Evolutionary conservation across 2,797 vertebrate genomes (phyloP).

Genomic region (Mallotus villosus): DNA sequence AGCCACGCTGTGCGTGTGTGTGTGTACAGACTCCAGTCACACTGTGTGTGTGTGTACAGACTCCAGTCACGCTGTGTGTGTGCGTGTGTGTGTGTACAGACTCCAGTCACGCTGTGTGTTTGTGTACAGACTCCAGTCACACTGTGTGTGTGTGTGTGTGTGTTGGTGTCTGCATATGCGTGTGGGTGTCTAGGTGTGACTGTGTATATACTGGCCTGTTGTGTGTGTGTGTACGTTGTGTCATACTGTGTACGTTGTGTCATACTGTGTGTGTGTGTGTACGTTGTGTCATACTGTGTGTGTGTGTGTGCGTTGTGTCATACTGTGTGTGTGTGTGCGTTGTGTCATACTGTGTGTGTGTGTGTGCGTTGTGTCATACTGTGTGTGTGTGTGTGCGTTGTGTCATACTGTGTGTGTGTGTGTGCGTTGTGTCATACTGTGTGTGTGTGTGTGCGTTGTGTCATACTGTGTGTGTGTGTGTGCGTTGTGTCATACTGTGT

Average conservation of each 20-base stretch:
- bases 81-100: too few relatives aligned
- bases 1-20: too few relatives aligned
- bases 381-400: background rate
- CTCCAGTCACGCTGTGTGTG: background rate
- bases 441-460: conserved; percentile 2
- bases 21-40: too few relatives aligned
- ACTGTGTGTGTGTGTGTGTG: background rate
- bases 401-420: conserved; percentile 12
- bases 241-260: conserved; percentile 19
- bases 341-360: conserved; percentile 17
- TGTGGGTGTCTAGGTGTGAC: background rate
- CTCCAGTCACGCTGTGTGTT: too few relatives aligned
- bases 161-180: background rate
- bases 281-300: too few relatives aligned
- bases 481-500: too few relatives aligned
- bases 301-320: background rate
- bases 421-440: too few relatives aligned
- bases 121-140: too few relatives aligned
- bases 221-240: conserved; percentile 1
- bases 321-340: too few relatives aligned
- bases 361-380: too few relatives aligned
- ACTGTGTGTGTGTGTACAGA: conserved; percentile 39
- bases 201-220: background rate
- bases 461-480: conserved; percentile 9
- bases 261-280: conserved; percentile 12